Evolutionary conservation across 2,797 vertebrate species (phyloP).

Genomic region (Syndactyla subalaris): DNA sequence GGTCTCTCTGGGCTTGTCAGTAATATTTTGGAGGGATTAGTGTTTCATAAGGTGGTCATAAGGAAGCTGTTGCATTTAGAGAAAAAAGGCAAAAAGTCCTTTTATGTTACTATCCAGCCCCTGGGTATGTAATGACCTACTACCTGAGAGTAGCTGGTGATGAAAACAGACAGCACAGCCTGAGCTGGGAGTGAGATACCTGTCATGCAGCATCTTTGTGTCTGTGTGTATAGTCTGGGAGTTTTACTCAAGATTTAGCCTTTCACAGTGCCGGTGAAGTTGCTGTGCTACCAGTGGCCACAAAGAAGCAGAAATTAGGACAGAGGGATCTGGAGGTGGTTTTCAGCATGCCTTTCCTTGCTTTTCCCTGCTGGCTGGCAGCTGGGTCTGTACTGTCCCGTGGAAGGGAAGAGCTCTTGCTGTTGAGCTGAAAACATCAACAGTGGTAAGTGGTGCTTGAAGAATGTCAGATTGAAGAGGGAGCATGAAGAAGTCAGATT

Average conservation of each 20-base stretch:
- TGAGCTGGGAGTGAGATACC: not conserved
- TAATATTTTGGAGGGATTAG: not conserved
- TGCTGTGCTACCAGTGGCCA: not conserved
- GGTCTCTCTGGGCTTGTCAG: not conserved
- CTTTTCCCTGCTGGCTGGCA: not conserved
- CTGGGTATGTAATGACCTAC: not conserved
- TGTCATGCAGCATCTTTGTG: rapidly evolving
- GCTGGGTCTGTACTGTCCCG: not conserved
- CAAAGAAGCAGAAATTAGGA: not conserved
- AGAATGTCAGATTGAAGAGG: not conserved
- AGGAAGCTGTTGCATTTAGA: not conserved
- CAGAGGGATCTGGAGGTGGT: not conserved
- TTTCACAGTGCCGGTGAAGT: not conserved
- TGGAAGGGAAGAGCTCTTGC: not conserved
- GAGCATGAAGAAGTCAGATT: not conserved
- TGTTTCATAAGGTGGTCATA: not conserved
- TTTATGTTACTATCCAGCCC: not conserved
- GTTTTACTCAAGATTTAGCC: not conserved
- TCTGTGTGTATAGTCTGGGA: not conserved
- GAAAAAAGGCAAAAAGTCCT: not conserved
- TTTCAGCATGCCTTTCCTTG: not conserved
- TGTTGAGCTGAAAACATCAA: not conserved
- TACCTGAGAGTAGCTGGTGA: not conserved
- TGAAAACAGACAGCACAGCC: not conserved
- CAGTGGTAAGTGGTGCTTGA: not conserved